Base-by-base conservation (phyloP, 1,140 invertebrate species). In the Drosophila azteca region DNA sequence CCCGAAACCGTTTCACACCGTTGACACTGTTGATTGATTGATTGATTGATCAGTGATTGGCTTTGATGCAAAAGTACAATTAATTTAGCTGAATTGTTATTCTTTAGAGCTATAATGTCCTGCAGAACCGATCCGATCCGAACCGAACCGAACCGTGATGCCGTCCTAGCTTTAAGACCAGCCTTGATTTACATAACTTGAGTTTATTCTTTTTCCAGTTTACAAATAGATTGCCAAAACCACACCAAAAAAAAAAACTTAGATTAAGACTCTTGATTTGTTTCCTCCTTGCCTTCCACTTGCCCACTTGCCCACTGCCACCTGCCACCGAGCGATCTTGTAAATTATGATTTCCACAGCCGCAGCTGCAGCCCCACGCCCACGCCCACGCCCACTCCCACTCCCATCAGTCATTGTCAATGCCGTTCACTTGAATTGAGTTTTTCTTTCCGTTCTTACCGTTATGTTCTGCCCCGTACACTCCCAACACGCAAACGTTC, bases 81-180 rank as follows among this genome's bases (percentile, higher is more conserved):
- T 68, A 58, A 70, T 70, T 70, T 70, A 70, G 67, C 67, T 70
- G 67, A 70, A 69, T 70, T 70, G 67, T 70, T 69, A 39, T 39
- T 5, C 50, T 53, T 69, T 70, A 70, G 67, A 50, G 67, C 67
- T 69, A 69, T 69, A 69, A 69, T 69, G 64, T 69, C 67, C 69
- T 52, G 59, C 58, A 57, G 65, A 65, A 17, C 50, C 49, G 61
- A 62, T 20, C 17, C 17, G 17, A 20, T 20, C 17, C 17, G 17
- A 20, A 20, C 24, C 24, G 24, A 50, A 58, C 7, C 35, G 20
- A 63, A 63, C 51, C 20, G 51, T 52, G 67, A 70, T 69, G 67
- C 67, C 65, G 67, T 65, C 60, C 58, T 87, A 87, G 82, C 83
- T 75, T 82, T 87, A 87, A 87, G 82, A 67, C 65, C 69, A 63